These are phyloP conservation scores for Steinernema khuongi DNA, from an alignment of 1,140 invertebrate genomes.

Conservation along the genomic window DNA sequence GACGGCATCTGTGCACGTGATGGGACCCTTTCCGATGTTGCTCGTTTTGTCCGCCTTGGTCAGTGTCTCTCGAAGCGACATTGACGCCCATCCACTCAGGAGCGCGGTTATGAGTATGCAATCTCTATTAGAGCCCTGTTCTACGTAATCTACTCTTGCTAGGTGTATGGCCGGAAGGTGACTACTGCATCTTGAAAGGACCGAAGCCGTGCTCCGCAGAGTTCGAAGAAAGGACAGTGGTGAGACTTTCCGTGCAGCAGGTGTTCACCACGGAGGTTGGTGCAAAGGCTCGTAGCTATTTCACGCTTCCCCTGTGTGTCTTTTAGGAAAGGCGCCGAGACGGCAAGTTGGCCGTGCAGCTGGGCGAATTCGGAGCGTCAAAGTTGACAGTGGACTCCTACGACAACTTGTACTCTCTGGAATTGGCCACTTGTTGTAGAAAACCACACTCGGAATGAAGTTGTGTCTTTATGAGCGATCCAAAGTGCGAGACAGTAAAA, in stretches of 20 bases:
- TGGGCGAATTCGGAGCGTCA: background rate
- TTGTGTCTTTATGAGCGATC: background rate
- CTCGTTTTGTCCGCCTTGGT: too few species aligned
- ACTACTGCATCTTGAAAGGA: conserved; percentile 5
- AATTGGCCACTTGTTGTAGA: background rate
- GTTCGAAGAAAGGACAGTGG: background rate
- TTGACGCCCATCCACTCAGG: too few species aligned
- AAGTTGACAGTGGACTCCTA: background rate
- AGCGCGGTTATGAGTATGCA: too few species aligned
- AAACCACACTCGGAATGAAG: background rate
- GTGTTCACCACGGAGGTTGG: background rate
- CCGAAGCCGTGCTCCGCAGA: background rate
- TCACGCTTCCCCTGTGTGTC: too few species aligned
- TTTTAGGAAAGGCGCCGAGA: background rate
- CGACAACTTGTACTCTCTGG: background rate
- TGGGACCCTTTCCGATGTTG: too few species aligned
- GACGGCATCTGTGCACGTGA: too few species aligned
- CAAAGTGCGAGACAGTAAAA: background rate
- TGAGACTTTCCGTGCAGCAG: background rate
- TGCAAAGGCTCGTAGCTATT: background rate
- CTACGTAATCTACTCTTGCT: background rate
- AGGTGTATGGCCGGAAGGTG: background rate
- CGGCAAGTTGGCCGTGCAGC: background rate
- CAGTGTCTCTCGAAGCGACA: too few species aligned
- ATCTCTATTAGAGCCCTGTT: too few species aligned